Percentiles rank a stretch among this genome's conserved stretches.
Conservation (phyloP, 2,113 vertebrate genomes). For the Bufo gargarizans region DNA sequence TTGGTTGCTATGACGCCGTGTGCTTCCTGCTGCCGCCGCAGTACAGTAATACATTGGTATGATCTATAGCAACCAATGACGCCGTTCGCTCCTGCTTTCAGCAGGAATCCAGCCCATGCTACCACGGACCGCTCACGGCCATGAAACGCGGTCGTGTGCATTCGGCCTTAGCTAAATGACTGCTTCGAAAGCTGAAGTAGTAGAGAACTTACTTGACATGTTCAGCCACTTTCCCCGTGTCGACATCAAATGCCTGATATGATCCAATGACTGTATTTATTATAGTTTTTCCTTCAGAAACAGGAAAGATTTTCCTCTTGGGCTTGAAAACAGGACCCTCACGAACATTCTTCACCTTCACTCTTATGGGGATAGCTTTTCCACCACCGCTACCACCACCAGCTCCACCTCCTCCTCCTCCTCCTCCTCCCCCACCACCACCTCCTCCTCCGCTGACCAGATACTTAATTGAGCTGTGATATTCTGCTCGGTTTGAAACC, state of each 20-base stretch:
- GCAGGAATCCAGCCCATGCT: no score
- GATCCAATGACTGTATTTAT: slow-evolving; percentile 67
- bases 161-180: no score
- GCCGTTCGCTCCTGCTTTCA: no score
- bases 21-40: no score
- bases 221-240: slow-evolving; percentile 67
- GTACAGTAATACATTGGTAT: no score
- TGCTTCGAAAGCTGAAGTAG: no score
- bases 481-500: slow-evolving; percentile 78
- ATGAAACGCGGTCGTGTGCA: no score
- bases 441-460: slow-evolving; percentile 26
- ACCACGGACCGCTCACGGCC: no score
- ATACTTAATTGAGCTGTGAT: slow-evolving; percentile 72
- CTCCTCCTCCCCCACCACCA: slow-evolving; percentile 42
- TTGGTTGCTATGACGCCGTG: no score
- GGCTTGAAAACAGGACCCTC: slow-evolving; percentile 74
- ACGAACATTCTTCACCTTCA: slow-evolving; percentile 72
- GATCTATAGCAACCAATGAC: no score
- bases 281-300: slow-evolving; percentile 63
- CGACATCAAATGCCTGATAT: slow-evolving; percentile 74
- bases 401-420: slow-evolving; percentile 48
- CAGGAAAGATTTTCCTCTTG: slow-evolving; percentile 59
- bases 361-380: slow-evolving; percentile 70
- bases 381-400: slow-evolving; percentile 53
- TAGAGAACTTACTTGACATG: slow-evolving; percentile 66